Evolutionary conservation across 2,888 invertebrate genomes (phyloP).

Genomic region (Copidosoma aretas): DNA sequence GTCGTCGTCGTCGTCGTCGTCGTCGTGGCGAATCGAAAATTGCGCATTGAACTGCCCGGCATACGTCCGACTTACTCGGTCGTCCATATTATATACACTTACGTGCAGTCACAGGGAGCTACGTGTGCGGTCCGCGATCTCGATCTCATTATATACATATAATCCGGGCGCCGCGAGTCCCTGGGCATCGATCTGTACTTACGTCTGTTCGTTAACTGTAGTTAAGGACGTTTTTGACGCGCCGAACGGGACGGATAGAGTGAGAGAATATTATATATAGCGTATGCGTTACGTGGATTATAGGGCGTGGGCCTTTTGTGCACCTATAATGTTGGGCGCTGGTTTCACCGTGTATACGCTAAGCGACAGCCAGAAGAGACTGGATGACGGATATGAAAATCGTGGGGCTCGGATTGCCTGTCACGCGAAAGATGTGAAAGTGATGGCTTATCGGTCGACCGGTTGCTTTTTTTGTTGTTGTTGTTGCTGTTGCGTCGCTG

Average conservation of each 20-base stretch:
- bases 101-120: neutral
- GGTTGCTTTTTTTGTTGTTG: neutral
- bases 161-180: constrained; percentile 13
- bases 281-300: neutral
- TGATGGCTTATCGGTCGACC: too few species aligned
- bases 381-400: neutral
- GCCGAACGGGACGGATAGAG: neutral
- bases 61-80: too few species aligned
- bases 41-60: neutral
- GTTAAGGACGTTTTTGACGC: neutral
- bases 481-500: neutral
- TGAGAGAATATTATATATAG: neutral
- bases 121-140: constrained; percentile 26
- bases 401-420: neutral
- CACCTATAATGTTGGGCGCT: too few species aligned
- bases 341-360: too few species aligned
- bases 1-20: neutral
- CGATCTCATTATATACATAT: constrained; percentile 21
- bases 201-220: neutral
- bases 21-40: neutral
- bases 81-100: neutral
- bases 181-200: neutral
- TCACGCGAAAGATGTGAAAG: neutral
- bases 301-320: too few species aligned
- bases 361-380: neutral